Base-by-base conservation (phyloP, 1,140 invertebrate genomes). In the Eubasilissa regina region DNA sequence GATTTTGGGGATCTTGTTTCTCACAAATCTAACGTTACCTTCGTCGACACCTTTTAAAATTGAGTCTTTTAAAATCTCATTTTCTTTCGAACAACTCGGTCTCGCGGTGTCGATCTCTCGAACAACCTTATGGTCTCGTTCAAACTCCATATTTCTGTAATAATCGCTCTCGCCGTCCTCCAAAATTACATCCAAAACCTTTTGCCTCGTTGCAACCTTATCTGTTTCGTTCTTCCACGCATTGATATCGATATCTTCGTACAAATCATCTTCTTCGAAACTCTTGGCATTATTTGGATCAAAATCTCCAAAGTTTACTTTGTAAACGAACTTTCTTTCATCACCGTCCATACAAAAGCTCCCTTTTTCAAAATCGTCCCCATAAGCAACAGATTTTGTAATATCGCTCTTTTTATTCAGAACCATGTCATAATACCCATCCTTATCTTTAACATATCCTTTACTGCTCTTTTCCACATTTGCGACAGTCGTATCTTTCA, bases 121-220 rank as follows among this genome's bases (percentile, higher is more conserved):
- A n/a, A n/a, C n/a, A n/a, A n/a, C 25, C 25, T 19, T 17, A 17
- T 15, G 12, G 15, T 68, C 68, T 13, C n/a, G 17, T 43, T 75
- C 64, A 43, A 80, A 81, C 45, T 83, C 58, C 25, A 81, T 53
- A 58, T 80, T 78, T 68, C 81, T 70, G 77, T 89, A 89, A 80
- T 89, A 89, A 70, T 89, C 89, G 43, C 87, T 88, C 60, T 89
- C 89, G 0, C 87, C 87, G 43, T 89, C 89, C 81, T 89, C 89
- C n/a, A 88, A 86, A 75, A 89, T 89, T 0, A 86, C 86, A 60
- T 89, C 87, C 0, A 89, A 76, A 75, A 74, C 77, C 12, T 77
- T 76, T 25, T 58, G 58, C n/a, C 83, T 82, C 83, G 56, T 47
- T 55, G 11, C 58, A 9, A 77, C 13, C 11, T 3, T 10, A 35